Evolutionary conservation across 2,113 vertebrate genomes (phyloP), one percentile per base, ranked within the genome.

Genomic region (Mirza zaza): DNA sequence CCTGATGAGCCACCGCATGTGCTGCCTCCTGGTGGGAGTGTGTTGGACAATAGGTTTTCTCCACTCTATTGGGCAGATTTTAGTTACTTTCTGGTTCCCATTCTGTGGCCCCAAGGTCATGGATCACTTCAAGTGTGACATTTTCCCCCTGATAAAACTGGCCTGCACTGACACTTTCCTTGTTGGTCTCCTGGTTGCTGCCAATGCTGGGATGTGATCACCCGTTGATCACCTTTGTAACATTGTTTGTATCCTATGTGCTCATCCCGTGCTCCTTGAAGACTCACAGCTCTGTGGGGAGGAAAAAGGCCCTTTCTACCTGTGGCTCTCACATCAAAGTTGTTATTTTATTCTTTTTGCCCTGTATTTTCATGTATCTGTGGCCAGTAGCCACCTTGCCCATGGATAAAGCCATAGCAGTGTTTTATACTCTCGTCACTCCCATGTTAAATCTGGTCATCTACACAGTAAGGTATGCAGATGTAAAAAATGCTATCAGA

Each of bases 281-380:
- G 59, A 61, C 59, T 61, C 59, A 61, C 59, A 61, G 59, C 23
- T 61, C 59, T 61, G 59, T 27, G 59, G 23, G 59, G 3, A 95
- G 94, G 15, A 13, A 2, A 42, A 98, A 98, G 76, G 95, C 97
- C 2, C 97, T 98, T 21, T 98, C 97, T 2, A 98, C 97, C 1
- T 97, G 96, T 52, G 70, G 90, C 1, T 97, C 97, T 1, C 97
- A 98, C 21, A 84, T 98, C 61, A 94, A 57, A 0, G 95, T 98
- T 5, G 93, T 98, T 10, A 25, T 95, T 2, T 79, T 98, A 52
- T 97, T 97, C 21, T 93, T 98, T 65, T 91, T 95, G 2, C 94
- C 98, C 8, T 97, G 90, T 73, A 71, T 98, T 52, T 98, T 97
- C 79, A 94, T 97, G 23, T 97, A 97, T 29, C 61, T 98, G 45